Evolutionary conservation across 2,888 invertebrate genomes (phyloP), one percentile per base, ranked within the genome.

Genomic region (Myathropa florea): DNA sequence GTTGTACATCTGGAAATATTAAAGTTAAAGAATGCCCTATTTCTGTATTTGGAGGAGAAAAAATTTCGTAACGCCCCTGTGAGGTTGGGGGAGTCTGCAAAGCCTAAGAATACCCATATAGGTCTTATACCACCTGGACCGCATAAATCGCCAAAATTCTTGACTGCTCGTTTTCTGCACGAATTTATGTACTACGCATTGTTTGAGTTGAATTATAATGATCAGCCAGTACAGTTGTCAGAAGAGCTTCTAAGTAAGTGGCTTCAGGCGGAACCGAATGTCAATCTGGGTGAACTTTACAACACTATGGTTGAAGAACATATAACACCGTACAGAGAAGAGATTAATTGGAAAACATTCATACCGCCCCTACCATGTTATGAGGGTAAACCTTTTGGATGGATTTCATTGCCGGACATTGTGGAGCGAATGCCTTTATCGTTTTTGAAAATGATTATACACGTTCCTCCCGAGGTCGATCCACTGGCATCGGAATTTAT

Each of bases 271-370:
- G 91, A 92, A 30, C 93, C 93, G 1, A 90, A 92, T 1, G 89
- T 92, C 0, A 93, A 94, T 78, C 91, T 95, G 89, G 92, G 93
- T 4, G 90, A 91, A 0, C 90, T 94, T 60, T 95, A 94, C 79
- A 60, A 76, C 9, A 79, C 88, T 2, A 36, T 89, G 79, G 72
- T 73, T 88, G 90, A 84, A 39, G 73, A 89, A 39, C 80, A 65
- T 75, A 67, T 88, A 1, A n/a, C 39, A 30, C 88, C 92, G 1
- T 93, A 92, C 46, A 93, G 92, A 3, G 93, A 94, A 68, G 89
- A 89, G n/a, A 92, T 95, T 4, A 93, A 93, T 88, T 96, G 96
- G 96, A 95, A 95, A 90, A 95, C 95, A 92, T 96, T 96, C 90
- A 92, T 97, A 14, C 94, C 95, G 0, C 96, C 96, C 0, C 90